These are phyloP conservation scores for Pithys albifrons DNA, from an alignment of 2,113 vertebrate genomes.

Conservation along the genomic window DNA sequence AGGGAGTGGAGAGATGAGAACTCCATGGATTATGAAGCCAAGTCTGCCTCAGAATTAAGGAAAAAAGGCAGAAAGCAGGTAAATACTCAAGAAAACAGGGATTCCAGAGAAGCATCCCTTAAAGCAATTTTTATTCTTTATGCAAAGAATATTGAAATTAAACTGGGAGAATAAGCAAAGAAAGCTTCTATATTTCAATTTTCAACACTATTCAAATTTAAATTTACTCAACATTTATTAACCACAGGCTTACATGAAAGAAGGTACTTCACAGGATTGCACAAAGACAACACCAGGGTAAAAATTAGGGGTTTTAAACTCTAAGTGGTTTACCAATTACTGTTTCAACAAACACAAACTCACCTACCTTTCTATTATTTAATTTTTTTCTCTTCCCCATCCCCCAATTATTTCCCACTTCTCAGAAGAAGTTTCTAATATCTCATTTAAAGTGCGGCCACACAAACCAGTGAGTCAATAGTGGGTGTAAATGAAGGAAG, in stretches of 20 bases:
- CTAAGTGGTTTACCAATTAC: slow-evolving; percentile 44
- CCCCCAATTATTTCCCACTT: not conserved
- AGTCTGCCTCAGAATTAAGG: not conserved
- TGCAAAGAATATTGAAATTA: slow-evolving; percentile 1
- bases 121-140: slow-evolving; percentile 10
- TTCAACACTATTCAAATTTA: slow-evolving; percentile 37
- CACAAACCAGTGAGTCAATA: not conserved
- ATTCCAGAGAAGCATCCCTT: not conserved
- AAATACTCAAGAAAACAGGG: not conserved
- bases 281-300: slow-evolving; percentile 2
- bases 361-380: not conserved
- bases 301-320: slow-evolving; percentile 8
- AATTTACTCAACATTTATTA: slow-evolving; percentile 33
- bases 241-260: slow-evolving; percentile 52
- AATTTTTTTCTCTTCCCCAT: not conserved
- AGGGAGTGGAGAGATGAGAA: not conserved
- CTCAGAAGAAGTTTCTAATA: not conserved
- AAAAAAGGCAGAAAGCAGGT: not conserved
- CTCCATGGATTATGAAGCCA: not conserved
- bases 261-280: slow-evolving; percentile 7
- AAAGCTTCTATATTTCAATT: not conserved
- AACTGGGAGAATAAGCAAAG: not conserved
- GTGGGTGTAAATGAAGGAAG: not conserved
- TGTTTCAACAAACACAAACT: slow-evolving; percentile 24
- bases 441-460: not conserved